Evolutionary conservation across 2,113 vertebrate species (phyloP).

Genomic region (Macrotus californicus): DNA sequence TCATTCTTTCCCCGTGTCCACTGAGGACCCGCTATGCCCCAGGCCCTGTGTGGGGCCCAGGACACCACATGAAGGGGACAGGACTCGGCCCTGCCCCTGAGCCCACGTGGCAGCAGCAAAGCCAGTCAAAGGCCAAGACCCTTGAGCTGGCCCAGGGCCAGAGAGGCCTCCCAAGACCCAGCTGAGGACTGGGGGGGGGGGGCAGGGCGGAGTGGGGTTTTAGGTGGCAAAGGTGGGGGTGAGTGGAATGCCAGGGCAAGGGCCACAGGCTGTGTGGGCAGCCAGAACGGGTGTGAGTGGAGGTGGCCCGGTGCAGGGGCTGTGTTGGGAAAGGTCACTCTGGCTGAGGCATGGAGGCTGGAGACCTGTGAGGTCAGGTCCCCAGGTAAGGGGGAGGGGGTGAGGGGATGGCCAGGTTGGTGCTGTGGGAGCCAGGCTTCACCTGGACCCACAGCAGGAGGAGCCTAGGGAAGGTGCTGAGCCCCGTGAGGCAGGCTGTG

Average conservation of each 20-base stretch:
- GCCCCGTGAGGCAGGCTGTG: not conserved
- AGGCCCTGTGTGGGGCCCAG: not conserved
- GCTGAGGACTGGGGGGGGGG: too few relatives aligned
- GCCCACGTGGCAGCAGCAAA: rapidly evolving
- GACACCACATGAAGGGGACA: rapidly evolving
- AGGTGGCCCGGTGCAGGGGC: not conserved
- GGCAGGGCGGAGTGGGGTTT: not conserved
- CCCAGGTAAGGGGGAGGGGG: not conserved
- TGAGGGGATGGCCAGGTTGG: not conserved
- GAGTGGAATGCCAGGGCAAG: rapidly evolving
- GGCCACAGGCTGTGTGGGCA: rapidly evolving
- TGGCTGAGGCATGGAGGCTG: not conserved
- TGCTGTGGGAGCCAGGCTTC: rapidly evolving
- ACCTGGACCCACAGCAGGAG: not conserved
- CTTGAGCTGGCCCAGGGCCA: not conserved
- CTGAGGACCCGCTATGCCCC: not conserved
- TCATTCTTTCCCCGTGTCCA: rapidly evolving
- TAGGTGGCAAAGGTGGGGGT: not conserved
- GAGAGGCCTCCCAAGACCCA: not conserved
- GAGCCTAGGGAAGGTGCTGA: not conserved
- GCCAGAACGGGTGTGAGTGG: rapidly evolving
- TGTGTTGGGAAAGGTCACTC: not conserved
- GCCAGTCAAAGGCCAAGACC: not conserved
- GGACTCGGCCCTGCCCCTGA: not conserved
- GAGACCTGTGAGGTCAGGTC: not conserved